A percentile compares a stretch with the other conserved stretches of the same genome.
Evolutionary conservation across 2,888 invertebrate genomes (phyloP).

Genomic region (Lasioglossum morio): DNA sequence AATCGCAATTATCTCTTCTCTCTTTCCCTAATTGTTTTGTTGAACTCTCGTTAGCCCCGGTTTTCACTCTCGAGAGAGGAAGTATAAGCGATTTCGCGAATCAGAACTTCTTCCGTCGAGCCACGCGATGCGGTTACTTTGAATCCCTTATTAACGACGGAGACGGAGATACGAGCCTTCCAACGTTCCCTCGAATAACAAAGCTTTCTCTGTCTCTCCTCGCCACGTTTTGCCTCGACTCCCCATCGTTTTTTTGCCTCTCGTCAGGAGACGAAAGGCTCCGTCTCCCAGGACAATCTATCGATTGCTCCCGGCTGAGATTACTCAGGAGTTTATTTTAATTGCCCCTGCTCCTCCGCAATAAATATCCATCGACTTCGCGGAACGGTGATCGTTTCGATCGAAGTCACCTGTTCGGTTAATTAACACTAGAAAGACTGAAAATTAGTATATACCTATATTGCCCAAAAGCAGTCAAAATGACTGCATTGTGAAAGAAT

Average conservation of each 20-base stretch:
- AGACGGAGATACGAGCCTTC: background rate
- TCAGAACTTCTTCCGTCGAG: conserved; percentile 12
- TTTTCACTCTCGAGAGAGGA: background rate
- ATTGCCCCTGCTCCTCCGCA: background rate
- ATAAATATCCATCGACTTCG: background rate
- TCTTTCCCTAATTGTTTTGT: conserved; percentile 48
- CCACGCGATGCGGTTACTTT: conserved; percentile 14
- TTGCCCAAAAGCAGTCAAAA: too few species aligned
- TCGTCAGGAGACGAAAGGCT: background rate
- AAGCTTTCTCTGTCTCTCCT: background rate
- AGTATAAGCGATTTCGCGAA: conserved; percentile 14
- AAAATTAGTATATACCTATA: too few species aligned
- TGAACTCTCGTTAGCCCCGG: conserved; percentile 38
- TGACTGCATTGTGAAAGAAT: too few species aligned
- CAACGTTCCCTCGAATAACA: background rate
- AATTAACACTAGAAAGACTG: too few species aligned
- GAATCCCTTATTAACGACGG: background rate
- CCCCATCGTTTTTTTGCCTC: background rate
- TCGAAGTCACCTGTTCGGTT: too few species aligned
- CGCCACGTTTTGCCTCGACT: background rate
- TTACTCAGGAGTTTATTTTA: background rate
- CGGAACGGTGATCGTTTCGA: too few species aligned
- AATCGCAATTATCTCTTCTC: conserved; percentile 44
- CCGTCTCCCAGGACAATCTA: background rate
- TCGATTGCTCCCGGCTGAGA: background rate